These are phyloP conservation scores for Malacosoma neustria DNA, from an alignment of 2,888 invertebrate genomes.

Conservation along the genomic window DNA sequence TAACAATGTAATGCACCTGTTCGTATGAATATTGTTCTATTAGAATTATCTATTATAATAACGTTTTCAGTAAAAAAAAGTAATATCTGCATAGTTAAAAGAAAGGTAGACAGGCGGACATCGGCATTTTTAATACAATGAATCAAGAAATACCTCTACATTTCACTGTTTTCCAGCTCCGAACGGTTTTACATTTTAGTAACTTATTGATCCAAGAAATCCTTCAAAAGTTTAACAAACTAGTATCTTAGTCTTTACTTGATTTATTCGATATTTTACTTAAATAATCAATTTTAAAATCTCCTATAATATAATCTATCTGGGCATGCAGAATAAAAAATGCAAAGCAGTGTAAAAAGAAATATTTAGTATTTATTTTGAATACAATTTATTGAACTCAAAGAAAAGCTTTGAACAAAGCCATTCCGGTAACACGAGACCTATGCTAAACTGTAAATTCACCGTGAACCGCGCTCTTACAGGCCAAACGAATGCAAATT, in stretches of 20 bases:
- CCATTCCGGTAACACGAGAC: conserved; percentile 64
- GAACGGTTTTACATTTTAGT: too few relatives aligned
- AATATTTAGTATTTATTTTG: conserved; percentile 29
- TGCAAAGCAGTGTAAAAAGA: conserved; percentile 68
- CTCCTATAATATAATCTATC: conserved; percentile 62
- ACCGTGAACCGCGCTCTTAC: conserved; percentile 54
- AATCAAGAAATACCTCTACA: too few relatives aligned
- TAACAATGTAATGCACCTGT: too few relatives aligned
- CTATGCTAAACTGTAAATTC: conserved; percentile 40
- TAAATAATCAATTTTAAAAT: conserved; percentile 43
- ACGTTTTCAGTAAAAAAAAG: too few relatives aligned
- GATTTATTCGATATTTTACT: not conserved
- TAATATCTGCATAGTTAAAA: too few relatives aligned
- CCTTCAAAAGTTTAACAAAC: not conserved
- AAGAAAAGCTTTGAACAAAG: conserved; percentile 65
- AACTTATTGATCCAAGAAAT: too few relatives aligned
- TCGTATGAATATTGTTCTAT: too few relatives aligned
- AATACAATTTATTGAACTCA: conserved; percentile 46
- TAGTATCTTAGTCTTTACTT: not conserved
- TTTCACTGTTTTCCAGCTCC: too few relatives aligned
- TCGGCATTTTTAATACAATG: conserved; percentile 1
- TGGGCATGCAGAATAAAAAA: conserved; percentile 69
- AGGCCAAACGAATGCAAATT: conserved; percentile 53
- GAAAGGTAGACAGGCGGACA: conserved; percentile 9
- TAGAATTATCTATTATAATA: too few relatives aligned